A percentile compares a stretch with the other conserved stretches of the same genome.
phyloP scores from a whole-genome alignment of 2,113 vertebrate genomes.

The Paratilapia polleni region DNA sequence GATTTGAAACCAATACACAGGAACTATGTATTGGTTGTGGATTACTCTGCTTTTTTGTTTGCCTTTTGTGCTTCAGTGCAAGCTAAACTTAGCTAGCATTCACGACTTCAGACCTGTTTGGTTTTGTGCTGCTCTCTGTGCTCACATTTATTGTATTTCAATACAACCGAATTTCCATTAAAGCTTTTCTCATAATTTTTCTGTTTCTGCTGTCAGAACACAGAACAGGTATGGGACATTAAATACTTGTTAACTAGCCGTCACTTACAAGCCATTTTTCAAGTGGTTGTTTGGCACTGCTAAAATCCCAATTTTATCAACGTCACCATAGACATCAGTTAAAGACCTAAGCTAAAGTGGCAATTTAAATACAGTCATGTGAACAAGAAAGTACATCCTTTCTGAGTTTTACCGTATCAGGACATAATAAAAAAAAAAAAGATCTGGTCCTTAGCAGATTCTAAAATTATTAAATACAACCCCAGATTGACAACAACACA shows the following conservation, averaged over 20 bases:
- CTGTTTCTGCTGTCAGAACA: slow-evolving; percentile 14
- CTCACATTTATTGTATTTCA: background rate
- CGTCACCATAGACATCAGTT: background rate
- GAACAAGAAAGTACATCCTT: too few species aligned
- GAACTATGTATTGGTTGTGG: slow-evolving; percentile 2
- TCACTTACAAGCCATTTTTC: background rate
- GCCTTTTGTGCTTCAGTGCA: background rate
- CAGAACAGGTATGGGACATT: slow-evolving; percentile 9
- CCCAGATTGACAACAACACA: too few species aligned
- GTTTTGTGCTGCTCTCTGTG: background rate
- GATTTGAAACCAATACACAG: background rate
- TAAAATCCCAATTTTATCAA: background rate
- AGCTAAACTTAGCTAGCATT: background rate
- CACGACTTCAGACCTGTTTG: background rate
- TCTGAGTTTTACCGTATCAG: too few species aligned
- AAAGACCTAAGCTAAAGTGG: background rate
- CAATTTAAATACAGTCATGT: background rate
- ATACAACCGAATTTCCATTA: background rate
- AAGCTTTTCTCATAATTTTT: slow-evolving; percentile 10
- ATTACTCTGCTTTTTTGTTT: background rate
- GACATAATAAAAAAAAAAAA: too few species aligned
- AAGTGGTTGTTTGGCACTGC: background rate
- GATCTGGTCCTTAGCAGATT: too few species aligned
- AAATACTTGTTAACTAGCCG: slow-evolving; percentile 4
- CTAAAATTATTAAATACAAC: too few species aligned